These are phyloP conservation scores for Hyppa rectilinea DNA, from an alignment of 2,888 invertebrate genomes.

Conservation along the genomic window DNA sequence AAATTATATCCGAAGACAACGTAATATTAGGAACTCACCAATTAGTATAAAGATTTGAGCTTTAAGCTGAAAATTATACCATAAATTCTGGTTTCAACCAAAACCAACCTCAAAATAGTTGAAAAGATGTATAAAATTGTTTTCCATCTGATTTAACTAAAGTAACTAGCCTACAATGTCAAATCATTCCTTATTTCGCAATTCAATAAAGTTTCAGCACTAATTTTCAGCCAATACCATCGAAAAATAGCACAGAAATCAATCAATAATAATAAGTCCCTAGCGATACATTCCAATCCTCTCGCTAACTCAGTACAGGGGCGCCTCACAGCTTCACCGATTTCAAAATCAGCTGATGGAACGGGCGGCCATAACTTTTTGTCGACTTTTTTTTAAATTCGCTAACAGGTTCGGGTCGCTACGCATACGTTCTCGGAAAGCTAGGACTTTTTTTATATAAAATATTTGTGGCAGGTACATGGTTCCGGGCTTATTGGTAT, in stretches of 20 bases:
- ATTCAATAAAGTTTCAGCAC: background rate
- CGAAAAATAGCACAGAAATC: background rate
- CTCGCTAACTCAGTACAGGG: slow-evolving; percentile 53
- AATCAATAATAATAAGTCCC: slow-evolving; percentile 48
- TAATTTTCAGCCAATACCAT: background rate
- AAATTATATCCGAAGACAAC: background rate
- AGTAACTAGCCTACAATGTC: background rate
- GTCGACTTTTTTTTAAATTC: slow-evolving; percentile 60
- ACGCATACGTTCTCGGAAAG: slow-evolving; percentile 63
- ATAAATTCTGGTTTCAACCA: background rate
- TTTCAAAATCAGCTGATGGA: slow-evolving; percentile 66
- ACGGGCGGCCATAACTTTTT: slow-evolving; percentile 61
- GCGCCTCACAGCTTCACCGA: slow-evolving; percentile 63
- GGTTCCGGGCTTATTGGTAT: slow-evolving; percentile 56
- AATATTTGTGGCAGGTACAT: slow-evolving; percentile 66
- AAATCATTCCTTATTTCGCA: background rate
- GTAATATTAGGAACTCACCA: rapidly evolving
- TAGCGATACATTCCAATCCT: slow-evolving; percentile 50
- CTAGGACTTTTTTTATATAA: slow-evolving; percentile 60
- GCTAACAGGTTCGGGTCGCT: slow-evolving; percentile 65
- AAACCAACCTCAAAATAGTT: slow-evolving; percentile 14
- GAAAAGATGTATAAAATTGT: background rate
- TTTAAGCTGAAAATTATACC: background rate
- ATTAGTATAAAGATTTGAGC: background rate
- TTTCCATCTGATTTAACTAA: background rate